These are phyloP conservation scores for Dolichallabes microphthalmus DNA, from an alignment of 2,113 vertebrate genomes.

Conservation along the genomic window DNA sequence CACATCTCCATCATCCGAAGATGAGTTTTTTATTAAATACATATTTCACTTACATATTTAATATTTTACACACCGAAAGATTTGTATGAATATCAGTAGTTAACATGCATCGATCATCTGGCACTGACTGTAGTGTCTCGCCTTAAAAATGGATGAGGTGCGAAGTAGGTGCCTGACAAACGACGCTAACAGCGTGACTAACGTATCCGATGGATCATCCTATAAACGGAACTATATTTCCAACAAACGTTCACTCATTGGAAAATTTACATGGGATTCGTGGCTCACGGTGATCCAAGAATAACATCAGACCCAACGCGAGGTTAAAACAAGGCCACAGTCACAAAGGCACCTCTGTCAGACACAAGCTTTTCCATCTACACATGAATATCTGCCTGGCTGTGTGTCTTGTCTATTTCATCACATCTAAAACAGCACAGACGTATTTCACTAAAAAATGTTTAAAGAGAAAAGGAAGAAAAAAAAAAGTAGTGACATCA, in stretches of 20 bases:
- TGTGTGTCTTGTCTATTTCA: background rate
- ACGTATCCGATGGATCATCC: background rate
- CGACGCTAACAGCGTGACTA: background rate
- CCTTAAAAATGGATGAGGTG: background rate
- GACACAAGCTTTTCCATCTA: constrained; percentile 4
- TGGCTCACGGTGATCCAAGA: background rate
- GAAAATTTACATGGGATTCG: background rate
- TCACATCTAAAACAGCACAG: constrained; percentile 1
- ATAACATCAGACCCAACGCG: background rate
- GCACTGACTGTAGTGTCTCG: background rate
- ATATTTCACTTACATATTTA: background rate
- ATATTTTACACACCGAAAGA: background rate
- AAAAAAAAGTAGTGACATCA: constrained; percentile 15
- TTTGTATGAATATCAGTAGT: background rate
- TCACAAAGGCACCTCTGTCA: background rate
- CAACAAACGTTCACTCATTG: background rate
- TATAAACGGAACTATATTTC: background rate
- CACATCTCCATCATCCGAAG: no score
- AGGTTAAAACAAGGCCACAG: constrained; percentile 1
- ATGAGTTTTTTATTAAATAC: no score
- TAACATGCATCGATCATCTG: background rate
- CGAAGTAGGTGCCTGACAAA: background rate
- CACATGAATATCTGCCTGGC: background rate
- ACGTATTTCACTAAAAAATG: background rate
- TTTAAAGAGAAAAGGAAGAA: background rate